These are phyloP conservation scores for Alectura lathami DNA, from an alignment of 2,113 vertebrate species.

Conservation along the genomic window DNA sequence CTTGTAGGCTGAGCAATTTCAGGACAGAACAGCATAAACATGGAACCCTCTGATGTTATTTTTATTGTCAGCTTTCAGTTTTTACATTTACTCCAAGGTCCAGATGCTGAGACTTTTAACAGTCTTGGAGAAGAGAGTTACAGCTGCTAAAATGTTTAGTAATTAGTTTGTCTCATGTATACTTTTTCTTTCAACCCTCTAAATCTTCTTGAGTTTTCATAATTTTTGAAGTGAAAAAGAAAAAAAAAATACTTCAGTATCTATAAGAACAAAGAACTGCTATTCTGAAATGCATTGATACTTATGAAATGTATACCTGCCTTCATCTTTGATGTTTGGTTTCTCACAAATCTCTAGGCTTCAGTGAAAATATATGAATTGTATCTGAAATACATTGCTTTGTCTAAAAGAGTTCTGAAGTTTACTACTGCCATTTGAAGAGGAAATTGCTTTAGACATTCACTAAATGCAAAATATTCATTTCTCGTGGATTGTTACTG, in stretches of 20 bases:
- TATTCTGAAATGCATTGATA: neutral
- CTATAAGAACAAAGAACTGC: neutral
- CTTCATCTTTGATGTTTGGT: neutral
- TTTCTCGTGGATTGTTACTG: neutral
- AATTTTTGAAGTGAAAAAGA: neutral
- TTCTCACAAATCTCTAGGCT: constrained; percentile 5
- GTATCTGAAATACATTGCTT: constrained; percentile 26
- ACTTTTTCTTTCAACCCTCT: neutral
- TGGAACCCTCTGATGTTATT: neutral
- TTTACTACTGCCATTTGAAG: constrained; percentile 31
- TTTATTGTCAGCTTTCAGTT: neutral
- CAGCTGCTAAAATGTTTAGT: neutral
- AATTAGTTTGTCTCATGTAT: neutral
- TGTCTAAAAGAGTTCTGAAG: neutral
- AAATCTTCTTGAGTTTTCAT: neutral
- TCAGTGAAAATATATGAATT: constrained; percentile 32
- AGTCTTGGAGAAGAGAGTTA: neutral
- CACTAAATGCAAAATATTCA: constrained; percentile 29
- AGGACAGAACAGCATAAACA: neutral
- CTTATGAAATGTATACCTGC: neutral
- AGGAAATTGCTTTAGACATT: constrained; percentile 35
- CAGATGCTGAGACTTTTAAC: neutral
- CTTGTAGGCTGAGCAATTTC: neutral
- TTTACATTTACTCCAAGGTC: neutral
- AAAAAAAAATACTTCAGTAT: neutral